Percentiles rank a stretch among this genome's conserved stretches.
Conservation (phyloP, 2,797 vertebrate genomes). For the Nyctalus aviator region DNA sequence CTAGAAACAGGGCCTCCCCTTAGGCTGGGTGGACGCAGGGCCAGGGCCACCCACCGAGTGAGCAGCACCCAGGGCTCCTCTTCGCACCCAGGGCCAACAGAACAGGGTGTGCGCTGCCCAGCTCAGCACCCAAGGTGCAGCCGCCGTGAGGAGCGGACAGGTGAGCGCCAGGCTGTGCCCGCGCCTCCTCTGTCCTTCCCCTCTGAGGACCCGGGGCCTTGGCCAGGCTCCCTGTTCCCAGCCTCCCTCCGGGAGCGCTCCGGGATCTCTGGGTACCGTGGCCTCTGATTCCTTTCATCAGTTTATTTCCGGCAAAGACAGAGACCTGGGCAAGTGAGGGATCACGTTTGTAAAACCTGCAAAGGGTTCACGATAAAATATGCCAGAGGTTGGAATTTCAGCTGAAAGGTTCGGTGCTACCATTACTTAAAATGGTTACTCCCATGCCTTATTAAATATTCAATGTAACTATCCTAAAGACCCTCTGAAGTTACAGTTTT, state of each 20-base stretch:
- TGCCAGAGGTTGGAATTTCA: not conserved
- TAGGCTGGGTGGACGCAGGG: too few relatives aligned
- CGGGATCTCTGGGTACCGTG: constrained; percentile 88
- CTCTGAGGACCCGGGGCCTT: constrained; percentile 86
- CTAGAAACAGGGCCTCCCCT: not conserved
- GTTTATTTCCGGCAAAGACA: not conserved
- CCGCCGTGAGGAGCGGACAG: not conserved
- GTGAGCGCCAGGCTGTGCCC: not conserved
- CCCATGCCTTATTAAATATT: too few relatives aligned
- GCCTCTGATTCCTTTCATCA: not conserved
- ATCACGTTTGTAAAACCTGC: not conserved
- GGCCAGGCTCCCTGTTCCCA: constrained; percentile 90
- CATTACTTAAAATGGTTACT: not conserved
- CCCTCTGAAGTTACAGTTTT: not conserved
- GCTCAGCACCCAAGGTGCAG: not conserved
- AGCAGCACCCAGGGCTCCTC: not conserved
- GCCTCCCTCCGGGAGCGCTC: constrained; percentile 92
- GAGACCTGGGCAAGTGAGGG: not conserved
- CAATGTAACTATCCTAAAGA: too few relatives aligned
- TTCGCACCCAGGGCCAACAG: not conserved
- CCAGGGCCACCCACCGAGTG: not conserved
- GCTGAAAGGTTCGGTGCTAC: not conserved
- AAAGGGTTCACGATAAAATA: not conserved
- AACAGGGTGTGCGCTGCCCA: not conserved
- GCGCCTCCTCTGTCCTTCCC: constrained; percentile 7